A percentile compares a stretch with the other conserved stretches of the same genome.
Conservation (phyloP, 2,797 vertebrate species). For the Eulemur albifrons region DNA sequence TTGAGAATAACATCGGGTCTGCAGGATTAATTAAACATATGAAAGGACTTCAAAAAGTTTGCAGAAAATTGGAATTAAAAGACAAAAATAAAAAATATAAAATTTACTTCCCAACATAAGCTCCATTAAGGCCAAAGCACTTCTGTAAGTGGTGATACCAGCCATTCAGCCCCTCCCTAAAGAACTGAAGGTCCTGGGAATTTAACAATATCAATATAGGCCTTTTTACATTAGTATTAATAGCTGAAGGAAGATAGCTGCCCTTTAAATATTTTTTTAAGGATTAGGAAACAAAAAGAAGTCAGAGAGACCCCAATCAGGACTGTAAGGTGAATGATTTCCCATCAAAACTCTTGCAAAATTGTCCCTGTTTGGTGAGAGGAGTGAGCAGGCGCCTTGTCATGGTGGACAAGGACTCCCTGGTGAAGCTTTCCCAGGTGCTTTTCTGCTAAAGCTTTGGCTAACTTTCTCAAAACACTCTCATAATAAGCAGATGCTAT, state of each 20-base stretch:
- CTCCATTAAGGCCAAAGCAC: not conserved
- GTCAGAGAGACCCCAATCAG: not conserved
- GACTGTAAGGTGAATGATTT: not conserved
- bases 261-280: not conserved
- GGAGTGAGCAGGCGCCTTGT: not conserved
- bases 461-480: not conserved
- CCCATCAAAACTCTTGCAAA: not conserved
- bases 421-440: not conserved
- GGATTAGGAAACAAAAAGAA: not conserved
- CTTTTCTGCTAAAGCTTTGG: not conserved
- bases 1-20: not conserved
- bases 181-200: not conserved
- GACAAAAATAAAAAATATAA: not conserved
- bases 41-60: not conserved
- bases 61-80: not conserved
- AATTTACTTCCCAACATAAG: not conserved
- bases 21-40: not conserved
- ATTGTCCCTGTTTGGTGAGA: not conserved
- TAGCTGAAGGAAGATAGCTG: not conserved
- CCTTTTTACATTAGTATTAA: not conserved
- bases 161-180: not conserved
- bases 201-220: not conserved
- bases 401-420: not conserved
- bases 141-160: not conserved
- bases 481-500: not conserved